Conservation (phyloP, 2,113 vertebrate genomes). For the Baryphthengus martii region DNA sequence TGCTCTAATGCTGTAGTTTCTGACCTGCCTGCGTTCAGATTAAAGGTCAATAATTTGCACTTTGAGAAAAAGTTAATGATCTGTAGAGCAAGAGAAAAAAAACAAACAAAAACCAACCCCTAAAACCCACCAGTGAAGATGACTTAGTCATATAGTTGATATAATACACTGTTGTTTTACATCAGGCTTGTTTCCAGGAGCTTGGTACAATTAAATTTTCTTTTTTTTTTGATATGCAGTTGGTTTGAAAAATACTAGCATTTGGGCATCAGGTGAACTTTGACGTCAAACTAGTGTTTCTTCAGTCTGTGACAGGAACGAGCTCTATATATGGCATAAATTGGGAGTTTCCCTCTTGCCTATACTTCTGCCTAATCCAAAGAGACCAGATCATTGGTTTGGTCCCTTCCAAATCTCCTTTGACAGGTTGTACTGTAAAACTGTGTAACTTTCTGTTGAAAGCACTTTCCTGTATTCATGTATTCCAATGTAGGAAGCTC, state of each 20-base stretch:
- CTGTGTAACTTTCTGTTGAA: slow-evolving; percentile 76
- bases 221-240: slow-evolving; percentile 1
- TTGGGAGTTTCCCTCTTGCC: slow-evolving; percentile 54
- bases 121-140: background rate
- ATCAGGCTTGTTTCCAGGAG: slow-evolving; percentile 9
- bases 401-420: slow-evolving; percentile 68
- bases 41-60: slow-evolving; percentile 43
- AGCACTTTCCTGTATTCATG: slow-evolving; percentile 70
- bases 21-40: slow-evolving; percentile 17
- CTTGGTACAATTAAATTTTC: slow-evolving; percentile 16
- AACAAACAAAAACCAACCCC: no score
- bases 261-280: slow-evolving; percentile 53
- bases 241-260: slow-evolving; percentile 35
- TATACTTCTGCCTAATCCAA: slow-evolving; percentile 68
- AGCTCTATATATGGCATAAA: slow-evolving; percentile 40
- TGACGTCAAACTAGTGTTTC: slow-evolving; percentile 42
- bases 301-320: slow-evolving; percentile 42
- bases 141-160: background rate
- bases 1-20: slow-evolving; percentile 50
- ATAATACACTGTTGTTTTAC: background rate
- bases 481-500: slow-evolving; percentile 72
- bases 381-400: slow-evolving; percentile 64
- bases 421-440: slow-evolving; percentile 76
- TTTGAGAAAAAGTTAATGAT: slow-evolving; percentile 17
- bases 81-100: background rate